Evolutionary conservation across 2,113 vertebrate species (phyloP), one percentile per base, ranked within the genome.

Genomic region (Lepidothrix coronata): DNA sequence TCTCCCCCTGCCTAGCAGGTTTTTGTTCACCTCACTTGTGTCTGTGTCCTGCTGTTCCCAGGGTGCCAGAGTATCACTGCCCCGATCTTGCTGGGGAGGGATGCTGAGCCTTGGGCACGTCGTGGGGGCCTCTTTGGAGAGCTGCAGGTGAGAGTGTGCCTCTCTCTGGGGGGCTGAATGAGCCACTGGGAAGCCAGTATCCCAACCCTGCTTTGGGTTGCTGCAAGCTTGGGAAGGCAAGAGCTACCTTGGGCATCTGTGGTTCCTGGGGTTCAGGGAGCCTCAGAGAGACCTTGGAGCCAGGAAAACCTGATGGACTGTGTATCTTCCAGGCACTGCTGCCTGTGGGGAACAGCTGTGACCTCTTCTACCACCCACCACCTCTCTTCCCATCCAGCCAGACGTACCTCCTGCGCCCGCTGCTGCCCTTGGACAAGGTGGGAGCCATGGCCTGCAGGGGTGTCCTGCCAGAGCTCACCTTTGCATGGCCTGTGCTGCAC

Each of bases 311-410:
- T 52, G 72, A 62, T 0, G 3, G 58, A 4, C 21, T 24, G 19
- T 85, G 3, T 96, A 31, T 92, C 41, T 91, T 97, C 22, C 83
- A 99, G 98, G 98, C 98, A 83, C 97, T 99, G 68, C 98, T 99
- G 54, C 98, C 98, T 0, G 95, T 98, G 79, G 98, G 98, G 70
- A 98, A 95, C 97, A 98, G 95, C 97, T 98, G 73, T 89, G 98
- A 99, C 58, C 98, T 99, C 48, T 99, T 99, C 95, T 98, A 97
- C 81, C 98, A 99, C 58, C 98, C 98, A n/a, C 98, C 98, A 33
- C 98, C 98, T 0, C 98, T 98, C 84, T 98, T 98, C 94, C 98
- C 98, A 0, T 98, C 98, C 66, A 97, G 98, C 59, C 98, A 98
- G 76, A 97, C 98, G 41, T 99, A 98, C 89, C 96, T 98, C 90